These are phyloP conservation scores for Phodopus roborovskii DNA, from an alignment of 2,113 vertebrate species.

Conservation along the genomic window DNA sequence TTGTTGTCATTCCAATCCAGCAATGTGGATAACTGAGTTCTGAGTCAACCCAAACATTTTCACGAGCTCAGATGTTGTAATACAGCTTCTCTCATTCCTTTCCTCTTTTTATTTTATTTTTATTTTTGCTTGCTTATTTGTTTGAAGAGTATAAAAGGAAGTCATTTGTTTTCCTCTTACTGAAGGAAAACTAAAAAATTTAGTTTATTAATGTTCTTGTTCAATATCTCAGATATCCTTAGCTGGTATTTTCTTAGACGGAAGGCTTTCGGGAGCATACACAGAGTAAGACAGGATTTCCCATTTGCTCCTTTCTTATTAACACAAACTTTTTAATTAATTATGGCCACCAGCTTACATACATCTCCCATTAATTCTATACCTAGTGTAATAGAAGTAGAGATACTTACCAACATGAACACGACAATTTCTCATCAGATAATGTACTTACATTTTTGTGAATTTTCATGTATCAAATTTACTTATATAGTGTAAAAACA, in stretches of 20 bases:
- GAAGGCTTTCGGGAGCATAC: constrained; percentile 25
- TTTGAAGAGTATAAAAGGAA: not conserved
- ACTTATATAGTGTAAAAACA: no score
- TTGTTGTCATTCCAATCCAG: constrained; percentile 75
- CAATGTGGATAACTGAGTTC: constrained; percentile 70
- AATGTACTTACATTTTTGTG: not conserved
- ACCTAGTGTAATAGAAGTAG: not conserved
- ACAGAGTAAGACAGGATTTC: constrained; percentile 29
- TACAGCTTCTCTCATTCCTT: not conserved
- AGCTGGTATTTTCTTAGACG: constrained; percentile 67
- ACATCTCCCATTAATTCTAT: not conserved
- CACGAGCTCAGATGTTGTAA: not conserved
- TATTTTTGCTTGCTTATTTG: not conserved
- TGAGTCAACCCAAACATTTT: constrained; percentile 72
- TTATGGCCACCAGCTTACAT: not conserved
- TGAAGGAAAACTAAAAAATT: constrained; percentile 19
- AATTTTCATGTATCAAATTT: not conserved
- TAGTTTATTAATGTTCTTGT: constrained; percentile 22
- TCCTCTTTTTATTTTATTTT: no score
- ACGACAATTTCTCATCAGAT: not conserved
- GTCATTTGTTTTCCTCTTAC: constrained; percentile 34
- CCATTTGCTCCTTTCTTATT: not conserved
- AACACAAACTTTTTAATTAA: not conserved
- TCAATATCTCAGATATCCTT: constrained; percentile 50
- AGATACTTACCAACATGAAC: not conserved